Evolutionary conservation across 2,888 invertebrate species (phyloP).

Genomic region (Drosophila formosana): DNA sequence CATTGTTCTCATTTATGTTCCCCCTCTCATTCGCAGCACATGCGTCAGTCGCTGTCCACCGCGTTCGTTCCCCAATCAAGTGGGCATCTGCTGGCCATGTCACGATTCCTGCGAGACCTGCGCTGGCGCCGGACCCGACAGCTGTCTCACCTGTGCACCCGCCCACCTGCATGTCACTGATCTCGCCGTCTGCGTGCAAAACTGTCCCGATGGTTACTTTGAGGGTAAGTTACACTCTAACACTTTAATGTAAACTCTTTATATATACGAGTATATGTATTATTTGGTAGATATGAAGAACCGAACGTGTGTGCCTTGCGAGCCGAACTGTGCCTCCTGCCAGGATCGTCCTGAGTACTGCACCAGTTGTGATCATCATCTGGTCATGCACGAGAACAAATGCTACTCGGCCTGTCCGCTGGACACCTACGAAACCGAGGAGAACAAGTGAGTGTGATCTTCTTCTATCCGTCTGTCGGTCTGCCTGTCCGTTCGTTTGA

Average conservation of each 20-base stretch:
- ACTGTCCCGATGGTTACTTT: slow-evolving; percentile 95
- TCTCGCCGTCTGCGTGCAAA: slow-evolving; percentile 93
- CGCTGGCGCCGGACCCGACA: slow-evolving; percentile 94
- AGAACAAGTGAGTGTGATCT: slow-evolving; percentile 87
- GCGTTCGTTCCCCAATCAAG: slow-evolving; percentile 92
- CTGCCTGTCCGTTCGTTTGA: no score
- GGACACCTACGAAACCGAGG: slow-evolving; percentile 93
- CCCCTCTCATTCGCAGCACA: slow-evolving; percentile 86
- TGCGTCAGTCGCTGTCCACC: slow-evolving; percentile 95
- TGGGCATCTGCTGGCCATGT: slow-evolving; percentile 93
- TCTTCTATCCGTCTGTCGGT: no score
- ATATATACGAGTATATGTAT: background rate
- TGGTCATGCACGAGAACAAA: slow-evolving; percentile 92
- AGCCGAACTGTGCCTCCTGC: slow-evolving; percentile 94
- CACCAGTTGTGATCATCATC: slow-evolving; percentile 94
- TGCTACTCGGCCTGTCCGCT: slow-evolving; percentile 94
- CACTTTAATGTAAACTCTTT: background rate
- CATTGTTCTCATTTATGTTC: background rate
- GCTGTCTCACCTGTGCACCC: slow-evolving; percentile 93
- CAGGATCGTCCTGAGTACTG: slow-evolving; percentile 93
- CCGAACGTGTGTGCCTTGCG: slow-evolving; percentile 93
- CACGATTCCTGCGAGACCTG: slow-evolving; percentile 96
- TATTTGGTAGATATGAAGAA: slow-evolving; percentile 87
- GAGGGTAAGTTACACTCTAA: slow-evolving; percentile 87
- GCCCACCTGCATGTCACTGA: slow-evolving; percentile 93